Evolutionary conservation across 2,113 vertebrate species (phyloP).

Genomic region (Oncorhynchus clarkii): DNA sequence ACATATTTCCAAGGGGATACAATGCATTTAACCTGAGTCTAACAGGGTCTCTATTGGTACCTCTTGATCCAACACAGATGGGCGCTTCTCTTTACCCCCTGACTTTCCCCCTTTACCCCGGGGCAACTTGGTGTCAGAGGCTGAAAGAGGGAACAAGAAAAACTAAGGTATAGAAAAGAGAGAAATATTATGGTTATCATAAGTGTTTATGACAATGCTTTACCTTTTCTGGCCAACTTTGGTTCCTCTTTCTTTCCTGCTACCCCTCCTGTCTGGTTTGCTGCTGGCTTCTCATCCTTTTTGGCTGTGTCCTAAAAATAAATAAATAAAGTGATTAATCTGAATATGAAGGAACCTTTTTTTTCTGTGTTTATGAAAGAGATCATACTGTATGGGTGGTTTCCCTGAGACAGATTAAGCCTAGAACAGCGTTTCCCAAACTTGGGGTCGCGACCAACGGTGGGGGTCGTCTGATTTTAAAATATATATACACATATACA

Average conservation of each 20-base stretch:
- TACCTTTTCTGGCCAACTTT: constrained; percentile 60
- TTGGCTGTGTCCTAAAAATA: constrained; percentile 46
- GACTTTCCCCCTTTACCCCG: constrained; percentile 47
- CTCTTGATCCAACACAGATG: constrained; percentile 43
- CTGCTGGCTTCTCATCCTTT: constrained; percentile 55
- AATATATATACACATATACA: too few species aligned
- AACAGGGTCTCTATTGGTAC: constrained; percentile 33
- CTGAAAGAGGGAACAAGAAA: constrained; percentile 27
- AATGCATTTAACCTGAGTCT: neutral
- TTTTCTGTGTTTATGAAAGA: neutral
- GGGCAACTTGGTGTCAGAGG: constrained; percentile 39
- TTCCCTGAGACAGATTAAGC: too few species aligned
- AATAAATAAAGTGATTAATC: constrained; percentile 10
- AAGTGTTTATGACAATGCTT: neutral
- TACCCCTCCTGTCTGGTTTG: constrained; percentile 7
- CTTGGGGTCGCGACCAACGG: too few species aligned
- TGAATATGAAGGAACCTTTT: neutral
- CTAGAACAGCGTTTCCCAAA: too few species aligned
- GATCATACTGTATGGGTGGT: neutral
- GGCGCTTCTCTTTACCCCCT: constrained; percentile 52
- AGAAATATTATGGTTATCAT: neutral
- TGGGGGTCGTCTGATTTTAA: too few species aligned
- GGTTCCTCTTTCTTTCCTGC: constrained; percentile 55
- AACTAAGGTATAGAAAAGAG: constrained; percentile 9
- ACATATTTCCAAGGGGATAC: neutral